These are phyloP conservation scores for Mus spicilegus DNA, from an alignment of 2,113 vertebrate species.

Conservation along the genomic window DNA sequence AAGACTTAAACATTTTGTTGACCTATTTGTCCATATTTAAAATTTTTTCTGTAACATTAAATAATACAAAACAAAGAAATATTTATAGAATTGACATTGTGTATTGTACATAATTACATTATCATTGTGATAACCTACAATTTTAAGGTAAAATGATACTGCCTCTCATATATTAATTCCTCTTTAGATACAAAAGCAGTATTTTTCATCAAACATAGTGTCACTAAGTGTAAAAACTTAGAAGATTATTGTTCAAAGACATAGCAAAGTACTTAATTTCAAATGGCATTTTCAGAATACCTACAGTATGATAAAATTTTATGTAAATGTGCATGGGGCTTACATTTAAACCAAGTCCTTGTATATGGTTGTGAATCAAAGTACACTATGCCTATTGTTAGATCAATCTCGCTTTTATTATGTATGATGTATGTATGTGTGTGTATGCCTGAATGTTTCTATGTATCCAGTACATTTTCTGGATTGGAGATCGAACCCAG, in stretches of 20 bases:
- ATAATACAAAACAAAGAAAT: background rate
- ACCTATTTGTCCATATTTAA: background rate
- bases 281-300: background rate
- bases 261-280: background rate
- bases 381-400: background rate
- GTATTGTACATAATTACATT: background rate
- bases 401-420: background rate
- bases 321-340: background rate
- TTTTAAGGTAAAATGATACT: background rate
- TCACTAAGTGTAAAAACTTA: background rate
- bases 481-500: background rate
- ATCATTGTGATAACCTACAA: background rate
- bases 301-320: background rate
- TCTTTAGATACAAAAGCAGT: background rate
- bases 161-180: background rate
- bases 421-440: background rate
- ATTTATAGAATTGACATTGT: background rate
- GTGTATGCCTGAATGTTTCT: background rate
- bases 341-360: background rate
- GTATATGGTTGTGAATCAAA: background rate
- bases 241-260: slow-evolving; percentile 2
- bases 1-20: background rate
- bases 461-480: background rate
- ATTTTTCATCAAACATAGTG: background rate
- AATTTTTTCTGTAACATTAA: background rate